phyloP scores from a whole-genome alignment of 2,797 vertebrate genomes.

The Gymnocypris eckloni region DNA sequence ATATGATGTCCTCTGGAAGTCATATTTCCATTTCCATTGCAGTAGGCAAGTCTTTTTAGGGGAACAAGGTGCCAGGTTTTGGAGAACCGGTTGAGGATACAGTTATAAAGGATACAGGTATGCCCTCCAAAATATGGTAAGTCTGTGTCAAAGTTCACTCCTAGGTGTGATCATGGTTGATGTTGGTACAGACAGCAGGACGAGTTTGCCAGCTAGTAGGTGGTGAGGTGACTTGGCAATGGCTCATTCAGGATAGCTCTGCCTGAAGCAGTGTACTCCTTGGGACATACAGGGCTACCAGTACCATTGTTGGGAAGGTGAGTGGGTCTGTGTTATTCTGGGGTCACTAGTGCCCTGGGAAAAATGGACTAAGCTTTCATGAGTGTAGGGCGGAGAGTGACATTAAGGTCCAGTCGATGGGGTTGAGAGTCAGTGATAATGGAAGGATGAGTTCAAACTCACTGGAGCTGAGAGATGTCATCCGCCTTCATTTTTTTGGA shows the following conservation, averaged over 20 bases:
- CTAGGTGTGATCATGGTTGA: not conserved
- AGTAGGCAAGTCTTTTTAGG: not conserved
- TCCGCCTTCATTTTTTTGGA: not conserved
- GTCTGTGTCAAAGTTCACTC: not conserved
- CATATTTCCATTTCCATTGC: not conserved
- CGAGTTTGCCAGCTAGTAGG: not conserved
- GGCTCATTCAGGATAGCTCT: not conserved
- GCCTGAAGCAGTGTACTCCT: not conserved
- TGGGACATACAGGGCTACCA: too few relatives aligned
- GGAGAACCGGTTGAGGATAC: not conserved
- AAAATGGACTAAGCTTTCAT: not conserved
- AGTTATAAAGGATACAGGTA: not conserved
- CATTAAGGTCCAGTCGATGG: not conserved
- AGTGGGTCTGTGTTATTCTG: too few relatives aligned
- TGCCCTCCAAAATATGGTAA: not conserved
- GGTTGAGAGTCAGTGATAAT: not conserved
- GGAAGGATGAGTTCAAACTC: not conserved
- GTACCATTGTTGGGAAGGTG: too few relatives aligned
- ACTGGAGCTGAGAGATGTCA: not conserved
- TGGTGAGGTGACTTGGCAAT: not conserved
- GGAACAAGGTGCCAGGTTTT: not conserved
- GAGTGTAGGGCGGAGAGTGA: not conserved
- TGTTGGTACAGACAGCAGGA: not conserved
- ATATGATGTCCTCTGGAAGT: not conserved
- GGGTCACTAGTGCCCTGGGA: too few relatives aligned